phyloP scores from a whole-genome alignment of 1,140 invertebrate species.

The Magallana angulata region DNA sequence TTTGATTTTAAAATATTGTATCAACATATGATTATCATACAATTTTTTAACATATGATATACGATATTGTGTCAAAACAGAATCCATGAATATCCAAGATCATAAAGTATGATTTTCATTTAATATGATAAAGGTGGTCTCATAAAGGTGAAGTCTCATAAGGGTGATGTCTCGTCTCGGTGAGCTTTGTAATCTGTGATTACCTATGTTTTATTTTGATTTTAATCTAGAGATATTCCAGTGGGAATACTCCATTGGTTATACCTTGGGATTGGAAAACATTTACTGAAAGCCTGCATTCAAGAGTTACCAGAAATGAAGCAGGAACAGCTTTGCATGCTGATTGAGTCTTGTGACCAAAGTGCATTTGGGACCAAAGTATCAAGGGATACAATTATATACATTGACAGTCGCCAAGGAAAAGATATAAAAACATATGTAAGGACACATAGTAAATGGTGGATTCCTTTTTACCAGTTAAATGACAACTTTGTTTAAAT shows the following conservation, averaged over 20 bases:
- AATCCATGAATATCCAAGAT: too few relatives aligned
- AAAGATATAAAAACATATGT: constrained; percentile 34
- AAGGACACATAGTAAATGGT: neutral
- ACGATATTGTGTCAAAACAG: too few relatives aligned
- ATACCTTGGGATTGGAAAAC: constrained; percentile 2
- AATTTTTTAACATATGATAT: too few relatives aligned
- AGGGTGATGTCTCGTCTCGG: neutral
- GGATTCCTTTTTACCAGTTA: neutral
- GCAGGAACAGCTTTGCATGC: neutral
- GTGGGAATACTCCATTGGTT: constrained; percentile 26
- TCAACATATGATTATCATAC: too few relatives aligned
- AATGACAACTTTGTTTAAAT: neutral
- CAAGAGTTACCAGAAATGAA: neutral
- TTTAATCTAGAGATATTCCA: constrained; percentile 31
- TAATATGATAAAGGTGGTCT: too few relatives aligned
- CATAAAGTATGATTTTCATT: too few relatives aligned
- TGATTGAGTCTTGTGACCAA: constrained; percentile 2
- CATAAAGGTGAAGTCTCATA: too few relatives aligned
- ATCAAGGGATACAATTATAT: neutral
- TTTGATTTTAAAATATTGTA: too few relatives aligned
- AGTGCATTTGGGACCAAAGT: neutral
- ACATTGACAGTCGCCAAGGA: neutral
- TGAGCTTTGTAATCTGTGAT: neutral
- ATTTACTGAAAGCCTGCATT: neutral
- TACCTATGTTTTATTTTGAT: neutral